Evolutionary conservation across 2,888 invertebrate species (phyloP).

Genomic region (Catocala nupta): DNA sequence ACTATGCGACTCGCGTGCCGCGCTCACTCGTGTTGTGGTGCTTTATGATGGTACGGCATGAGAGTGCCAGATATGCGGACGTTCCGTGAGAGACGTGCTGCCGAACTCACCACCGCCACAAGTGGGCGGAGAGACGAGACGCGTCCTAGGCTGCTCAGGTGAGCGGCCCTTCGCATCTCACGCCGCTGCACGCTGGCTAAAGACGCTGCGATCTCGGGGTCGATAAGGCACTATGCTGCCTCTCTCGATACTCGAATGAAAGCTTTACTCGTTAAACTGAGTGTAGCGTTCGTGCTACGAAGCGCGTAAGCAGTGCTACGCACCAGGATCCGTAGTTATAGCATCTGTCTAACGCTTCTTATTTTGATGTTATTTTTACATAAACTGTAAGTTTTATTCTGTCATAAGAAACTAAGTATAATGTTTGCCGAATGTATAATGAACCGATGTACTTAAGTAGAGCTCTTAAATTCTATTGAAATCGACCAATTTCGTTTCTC

Average conservation of each 20-base stretch:
- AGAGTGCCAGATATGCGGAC: constrained; percentile 84
- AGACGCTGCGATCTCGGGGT: constrained; percentile 78
- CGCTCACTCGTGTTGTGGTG: constrained; percentile 82
- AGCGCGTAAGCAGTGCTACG: constrained; percentile 52
- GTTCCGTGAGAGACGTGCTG: constrained; percentile 78
- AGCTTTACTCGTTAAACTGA: constrained; percentile 25
- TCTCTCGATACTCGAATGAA: constrained; percentile 48
- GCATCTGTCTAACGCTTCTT: constrained; percentile 23
- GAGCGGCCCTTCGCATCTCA: constrained; percentile 79
- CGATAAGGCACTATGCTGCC: constrained; percentile 70
- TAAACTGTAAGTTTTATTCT: no score
- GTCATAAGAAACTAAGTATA: background rate
- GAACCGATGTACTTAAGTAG: background rate
- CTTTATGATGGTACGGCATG: constrained; percentile 85
- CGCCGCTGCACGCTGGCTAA: constrained; percentile 66
- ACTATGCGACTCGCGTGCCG: constrained; percentile 80
- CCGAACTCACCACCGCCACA: constrained; percentile 76
- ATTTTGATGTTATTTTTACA: constrained; percentile 1
- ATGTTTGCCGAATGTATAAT: background rate
- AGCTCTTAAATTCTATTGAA: no score
- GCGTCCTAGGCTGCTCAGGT: constrained; percentile 80
- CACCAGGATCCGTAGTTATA: constrained; percentile 20
- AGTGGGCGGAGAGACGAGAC: constrained; percentile 81
- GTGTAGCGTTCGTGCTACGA: constrained; percentile 47
- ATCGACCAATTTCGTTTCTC: no score